These are phyloP conservation scores for Selenia dentaria DNA, from an alignment of 2,888 invertebrate genomes.

Conservation along the genomic window DNA sequence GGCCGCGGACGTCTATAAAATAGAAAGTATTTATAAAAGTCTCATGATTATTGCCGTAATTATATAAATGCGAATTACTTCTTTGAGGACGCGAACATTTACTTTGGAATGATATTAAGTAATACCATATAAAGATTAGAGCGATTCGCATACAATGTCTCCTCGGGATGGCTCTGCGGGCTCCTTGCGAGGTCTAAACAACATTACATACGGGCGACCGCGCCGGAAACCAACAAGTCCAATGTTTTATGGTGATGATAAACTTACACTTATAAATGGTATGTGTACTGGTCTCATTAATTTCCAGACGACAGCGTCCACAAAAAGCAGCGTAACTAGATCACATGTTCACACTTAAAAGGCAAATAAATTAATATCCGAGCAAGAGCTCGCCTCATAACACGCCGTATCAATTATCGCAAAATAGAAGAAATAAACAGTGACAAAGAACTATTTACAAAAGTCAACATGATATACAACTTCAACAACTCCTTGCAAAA, in stretches of 20 bases:
- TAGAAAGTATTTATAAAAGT: constrained; percentile 67
- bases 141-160: constrained; percentile 42
- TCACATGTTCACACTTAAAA: constrained; percentile 82
- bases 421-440: constrained; percentile 70
- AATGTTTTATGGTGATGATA: constrained; percentile 66
- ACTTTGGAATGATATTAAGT: constrained; percentile 78
- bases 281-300: constrained; percentile 78
- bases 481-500: constrained; percentile 64
- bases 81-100: constrained; percentile 47
- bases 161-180: constrained; percentile 40
- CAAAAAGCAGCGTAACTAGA: constrained; percentile 74
- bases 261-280: constrained; percentile 68
- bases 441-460: constrained; percentile 79
- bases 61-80: constrained; percentile 51
- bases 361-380: constrained; percentile 78
- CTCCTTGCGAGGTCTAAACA: constrained; percentile 53
- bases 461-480: constrained; percentile 78
- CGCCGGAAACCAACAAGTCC: constrained; percentile 76
- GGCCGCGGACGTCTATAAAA: constrained; percentile 65
- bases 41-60: constrained; percentile 55
- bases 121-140: constrained; percentile 75
- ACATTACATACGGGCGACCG: constrained; percentile 60
- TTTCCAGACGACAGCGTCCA: constrained; percentile 77
- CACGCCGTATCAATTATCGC: constrained; percentile 75
- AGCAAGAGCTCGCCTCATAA: constrained; percentile 68